Evolutionary conservation across 2,888 invertebrate genomes (phyloP).

Genomic region (Caenorhabditis doughertyi): DNA sequence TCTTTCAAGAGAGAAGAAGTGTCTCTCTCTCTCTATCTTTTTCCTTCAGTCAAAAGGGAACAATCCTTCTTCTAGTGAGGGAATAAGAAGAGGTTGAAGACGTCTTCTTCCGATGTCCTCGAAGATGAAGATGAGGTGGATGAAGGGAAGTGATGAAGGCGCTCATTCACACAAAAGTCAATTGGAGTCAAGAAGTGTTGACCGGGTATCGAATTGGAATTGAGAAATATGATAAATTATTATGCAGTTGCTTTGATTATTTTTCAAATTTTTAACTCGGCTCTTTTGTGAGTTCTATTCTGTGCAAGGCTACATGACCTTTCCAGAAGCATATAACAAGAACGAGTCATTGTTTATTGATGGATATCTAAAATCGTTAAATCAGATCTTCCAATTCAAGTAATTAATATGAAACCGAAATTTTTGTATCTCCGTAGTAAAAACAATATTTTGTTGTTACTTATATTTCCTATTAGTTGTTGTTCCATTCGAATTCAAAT

Average conservation of each 20-base stretch:
- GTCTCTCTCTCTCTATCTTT: conserved; percentile 24
- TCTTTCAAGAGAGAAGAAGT: conserved; percentile 10
- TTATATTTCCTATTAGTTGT: not conserved
- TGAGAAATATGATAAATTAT: too few species aligned
- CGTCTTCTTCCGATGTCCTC: conserved; percentile 46
- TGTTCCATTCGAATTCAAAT: not conserved
- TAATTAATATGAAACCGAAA: too few species aligned
- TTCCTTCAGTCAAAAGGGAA: too few species aligned
- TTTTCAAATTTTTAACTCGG: too few species aligned
- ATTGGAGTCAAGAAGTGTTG: not conserved
- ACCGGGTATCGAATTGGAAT: not conserved
- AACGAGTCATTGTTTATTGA: too few species aligned
- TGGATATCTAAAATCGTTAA: too few species aligned
- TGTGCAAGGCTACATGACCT: too few species aligned
- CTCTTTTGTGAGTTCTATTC: too few species aligned
- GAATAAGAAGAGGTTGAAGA: conserved; percentile 10
- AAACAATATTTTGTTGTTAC: not conserved
- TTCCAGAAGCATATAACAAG: too few species aligned
- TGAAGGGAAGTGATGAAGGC: not conserved
- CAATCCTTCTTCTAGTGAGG: conserved; percentile 14
- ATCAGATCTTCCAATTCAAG: too few species aligned
- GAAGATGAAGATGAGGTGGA: conserved; percentile 33
- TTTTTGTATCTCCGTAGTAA: too few species aligned
- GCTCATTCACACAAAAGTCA: not conserved
- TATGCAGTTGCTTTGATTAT: too few species aligned